Evolutionary conservation across 2,113 vertebrate genomes (phyloP).

Genomic region (Austrofundulus limnaeus): DNA sequence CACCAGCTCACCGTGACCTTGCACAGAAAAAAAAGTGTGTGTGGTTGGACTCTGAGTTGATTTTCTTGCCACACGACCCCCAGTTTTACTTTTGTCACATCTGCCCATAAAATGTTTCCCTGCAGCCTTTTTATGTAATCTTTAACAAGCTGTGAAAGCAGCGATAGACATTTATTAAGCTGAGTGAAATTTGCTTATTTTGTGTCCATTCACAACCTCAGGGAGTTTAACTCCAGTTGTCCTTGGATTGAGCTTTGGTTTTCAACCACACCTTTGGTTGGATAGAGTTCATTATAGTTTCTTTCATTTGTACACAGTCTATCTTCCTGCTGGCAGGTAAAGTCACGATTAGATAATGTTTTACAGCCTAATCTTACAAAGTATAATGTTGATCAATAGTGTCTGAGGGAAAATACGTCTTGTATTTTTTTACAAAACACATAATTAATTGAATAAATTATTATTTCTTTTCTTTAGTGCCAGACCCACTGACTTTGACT

Average conservation of each 20-base stretch:
- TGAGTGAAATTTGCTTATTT: not conserved
- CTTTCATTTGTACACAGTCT: not conserved
- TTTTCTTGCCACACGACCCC: not conserved
- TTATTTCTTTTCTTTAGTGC: constrained; percentile 65
- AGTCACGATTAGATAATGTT: not conserved
- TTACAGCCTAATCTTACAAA: not conserved
- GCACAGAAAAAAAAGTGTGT: too few relatives aligned
- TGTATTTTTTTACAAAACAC: too few relatives aligned
- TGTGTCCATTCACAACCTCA: not conserved
- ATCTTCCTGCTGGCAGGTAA: not conserved
- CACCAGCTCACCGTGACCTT: too few relatives aligned
- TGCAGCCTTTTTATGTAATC: not conserved
- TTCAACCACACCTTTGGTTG: not conserved
- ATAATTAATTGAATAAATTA: too few relatives aligned
- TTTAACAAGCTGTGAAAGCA: not conserved
- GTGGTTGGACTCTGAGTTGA: too few relatives aligned
- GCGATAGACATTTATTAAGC: not conserved
- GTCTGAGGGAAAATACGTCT: too few relatives aligned
- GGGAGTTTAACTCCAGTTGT: not conserved
- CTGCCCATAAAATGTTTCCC: not conserved
- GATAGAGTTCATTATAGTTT: not conserved
- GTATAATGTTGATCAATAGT: not conserved
- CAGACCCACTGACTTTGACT: constrained; percentile 81
- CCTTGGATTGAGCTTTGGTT: not conserved
- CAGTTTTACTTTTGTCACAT: not conserved